Conservation (phyloP, 2,113 vertebrate species). For the Antechinus stuartii region DNA sequence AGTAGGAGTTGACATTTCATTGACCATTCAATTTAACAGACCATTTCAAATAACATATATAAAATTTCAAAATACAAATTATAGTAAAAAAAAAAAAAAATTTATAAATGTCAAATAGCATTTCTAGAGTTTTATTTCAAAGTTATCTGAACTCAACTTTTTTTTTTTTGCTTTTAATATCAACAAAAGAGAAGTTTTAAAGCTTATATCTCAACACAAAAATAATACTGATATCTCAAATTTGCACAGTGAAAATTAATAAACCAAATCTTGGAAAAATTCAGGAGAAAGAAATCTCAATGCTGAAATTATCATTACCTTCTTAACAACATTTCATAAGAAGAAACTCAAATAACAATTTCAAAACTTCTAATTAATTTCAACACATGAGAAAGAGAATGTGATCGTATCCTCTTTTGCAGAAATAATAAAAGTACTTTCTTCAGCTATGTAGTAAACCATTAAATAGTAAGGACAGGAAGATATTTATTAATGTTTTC, state of each 20-base stretch:
- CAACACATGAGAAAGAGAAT: not conserved
- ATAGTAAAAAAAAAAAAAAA: not conserved
- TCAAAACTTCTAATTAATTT: constrained; percentile 9
- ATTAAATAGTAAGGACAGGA: not conserved
- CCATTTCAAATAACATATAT: not conserved
- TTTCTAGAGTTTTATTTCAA: not conserved
- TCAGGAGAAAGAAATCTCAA: not conserved
- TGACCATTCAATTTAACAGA: not conserved
- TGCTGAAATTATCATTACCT: not conserved
- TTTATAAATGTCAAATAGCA: not conserved
- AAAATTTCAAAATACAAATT: not conserved
- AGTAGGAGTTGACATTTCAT: not conserved
- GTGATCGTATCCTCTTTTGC: not conserved
- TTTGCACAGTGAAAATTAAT: not conserved
- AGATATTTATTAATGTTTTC: not conserved
- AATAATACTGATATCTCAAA: not conserved
- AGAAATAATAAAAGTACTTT: not conserved
- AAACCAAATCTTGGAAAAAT: not conserved
- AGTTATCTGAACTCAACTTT: not conserved
- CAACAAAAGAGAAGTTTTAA: not conserved
- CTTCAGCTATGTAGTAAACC: constrained; percentile 42
- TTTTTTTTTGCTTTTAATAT: not conserved
- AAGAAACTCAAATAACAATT: not conserved
- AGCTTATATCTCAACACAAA: not conserved
- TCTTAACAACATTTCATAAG: not conserved